Conservation (phyloP, 1,140 invertebrate genomes). For the Dinoponera quadriceps region DNA sequence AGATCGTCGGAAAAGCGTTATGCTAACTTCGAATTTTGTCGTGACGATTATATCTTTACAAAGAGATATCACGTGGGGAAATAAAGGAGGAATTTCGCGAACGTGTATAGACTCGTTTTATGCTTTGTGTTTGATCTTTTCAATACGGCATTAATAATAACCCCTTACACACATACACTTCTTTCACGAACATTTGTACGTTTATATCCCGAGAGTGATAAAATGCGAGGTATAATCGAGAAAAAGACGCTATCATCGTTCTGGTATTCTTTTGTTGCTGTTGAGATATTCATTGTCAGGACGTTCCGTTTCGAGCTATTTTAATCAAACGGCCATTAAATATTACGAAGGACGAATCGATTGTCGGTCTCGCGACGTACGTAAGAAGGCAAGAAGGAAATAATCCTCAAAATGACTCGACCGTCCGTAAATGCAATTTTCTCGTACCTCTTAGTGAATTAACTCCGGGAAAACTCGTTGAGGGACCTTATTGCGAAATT, state of each 20-base stretch:
- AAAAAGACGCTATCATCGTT: not conserved
- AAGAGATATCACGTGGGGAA: too few species aligned
- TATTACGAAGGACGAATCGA: conserved; percentile 19
- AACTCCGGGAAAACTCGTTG: conserved; percentile 62
- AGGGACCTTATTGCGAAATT: conserved; percentile 63
- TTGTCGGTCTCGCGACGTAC: not conserved
- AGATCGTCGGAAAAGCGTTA: not conserved
- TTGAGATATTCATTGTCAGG: conserved; percentile 20
- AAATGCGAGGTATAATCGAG: not conserved
- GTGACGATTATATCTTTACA: not conserved
- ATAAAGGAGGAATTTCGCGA: too few species aligned
- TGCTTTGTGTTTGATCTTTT: too few species aligned
- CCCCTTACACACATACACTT: too few species aligned
- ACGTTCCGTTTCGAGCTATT: not conserved
- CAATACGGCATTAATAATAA: too few species aligned
- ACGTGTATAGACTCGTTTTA: too few species aligned
- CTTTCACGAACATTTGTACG: too few species aligned
- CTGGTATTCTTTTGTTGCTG: not conserved
- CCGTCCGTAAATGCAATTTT: conserved; percentile 65
- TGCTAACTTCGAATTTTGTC: not conserved
- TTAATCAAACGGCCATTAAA: conserved; percentile 25
- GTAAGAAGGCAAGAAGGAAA: conserved; percentile 57
- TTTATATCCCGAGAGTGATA: too few species aligned
- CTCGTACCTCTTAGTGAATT: conserved; percentile 64
- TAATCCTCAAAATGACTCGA: conserved; percentile 61